These are phyloP conservation scores for Acronicta leporina DNA, from an alignment of 2,888 invertebrate genomes.

Conservation along the genomic window DNA sequence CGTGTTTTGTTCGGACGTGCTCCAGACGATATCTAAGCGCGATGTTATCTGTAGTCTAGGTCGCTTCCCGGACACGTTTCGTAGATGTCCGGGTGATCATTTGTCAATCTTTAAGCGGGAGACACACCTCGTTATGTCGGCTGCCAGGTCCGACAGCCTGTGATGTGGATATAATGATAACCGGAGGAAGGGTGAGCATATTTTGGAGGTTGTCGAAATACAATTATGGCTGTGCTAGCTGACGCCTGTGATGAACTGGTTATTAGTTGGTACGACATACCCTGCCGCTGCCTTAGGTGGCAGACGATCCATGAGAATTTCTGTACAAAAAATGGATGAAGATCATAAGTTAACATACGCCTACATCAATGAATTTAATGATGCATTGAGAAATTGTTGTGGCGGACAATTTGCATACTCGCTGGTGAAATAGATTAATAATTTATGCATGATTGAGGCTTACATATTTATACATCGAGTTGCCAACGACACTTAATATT, in stretches of 20 bases:
- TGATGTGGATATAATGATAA: conserved; percentile 27
- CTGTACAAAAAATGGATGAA: too few species aligned
- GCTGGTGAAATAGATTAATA: conserved; percentile 45
- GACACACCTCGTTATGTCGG: conserved; percentile 34
- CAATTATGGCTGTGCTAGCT: not conserved
- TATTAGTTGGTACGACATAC: too few species aligned
- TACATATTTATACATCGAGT: conserved; percentile 14
- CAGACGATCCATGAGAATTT: not conserved
- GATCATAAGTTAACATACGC: conserved; percentile 4
- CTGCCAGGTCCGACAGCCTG: conserved; percentile 23
- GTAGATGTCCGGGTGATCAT: conserved; percentile 34
- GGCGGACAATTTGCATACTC: conserved; percentile 46
- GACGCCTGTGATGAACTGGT: too few species aligned
- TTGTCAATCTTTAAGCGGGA: conserved; percentile 40
- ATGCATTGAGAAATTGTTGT: conserved; percentile 46
- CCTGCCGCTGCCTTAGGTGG: too few species aligned
- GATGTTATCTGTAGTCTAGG: conserved; percentile 16
- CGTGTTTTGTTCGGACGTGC: not conserved
- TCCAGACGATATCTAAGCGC: conserved; percentile 10
- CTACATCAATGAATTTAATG: conserved; percentile 24
- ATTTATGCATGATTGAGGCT: conserved; percentile 37
- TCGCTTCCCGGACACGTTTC: conserved; percentile 42
- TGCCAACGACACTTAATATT: conserved; percentile 13
- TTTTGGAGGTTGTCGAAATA: conserved; percentile 6
- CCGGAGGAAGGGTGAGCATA: not conserved